Conservation (phyloP, 1,140 invertebrate species). For the Plodia interpunctella region DNA sequence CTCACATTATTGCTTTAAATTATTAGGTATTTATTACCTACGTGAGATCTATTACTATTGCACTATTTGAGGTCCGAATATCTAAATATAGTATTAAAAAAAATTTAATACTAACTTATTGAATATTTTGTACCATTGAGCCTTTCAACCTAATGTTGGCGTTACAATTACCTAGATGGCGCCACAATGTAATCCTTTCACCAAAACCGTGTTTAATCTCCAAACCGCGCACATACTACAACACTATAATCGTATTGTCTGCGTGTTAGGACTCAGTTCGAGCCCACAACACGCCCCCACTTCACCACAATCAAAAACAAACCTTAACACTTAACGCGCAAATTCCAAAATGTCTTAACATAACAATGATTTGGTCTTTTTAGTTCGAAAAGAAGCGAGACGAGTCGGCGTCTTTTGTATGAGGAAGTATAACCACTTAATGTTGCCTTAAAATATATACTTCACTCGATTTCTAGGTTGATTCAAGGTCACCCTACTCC, state of each 20-base stretch:
- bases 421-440: slow-evolving; percentile 50
- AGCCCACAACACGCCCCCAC: slow-evolving; percentile 55
- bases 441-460: slow-evolving; percentile 61
- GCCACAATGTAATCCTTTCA: not conserved
- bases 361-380: slow-evolving; percentile 14
- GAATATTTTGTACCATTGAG: no score
- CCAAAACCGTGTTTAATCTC: not conserved
- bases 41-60: no score
- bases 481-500: slow-evolving; percentile 40
- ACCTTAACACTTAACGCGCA: slow-evolving; percentile 15
- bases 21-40: no score
- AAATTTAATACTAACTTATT: no score
- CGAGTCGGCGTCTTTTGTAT: slow-evolving; percentile 45
- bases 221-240: slow-evolving; percentile 34
- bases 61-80: no score
- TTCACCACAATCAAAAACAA: slow-evolving; percentile 14
- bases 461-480: slow-evolving; percentile 35
- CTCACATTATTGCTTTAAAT: no score
- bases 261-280: slow-evolving; percentile 57
- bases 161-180: no score
- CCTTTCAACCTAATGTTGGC: no score
- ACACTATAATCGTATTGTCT: slow-evolving; percentile 65
- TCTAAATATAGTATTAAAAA: no score
- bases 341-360: slow-evolving; percentile 5
- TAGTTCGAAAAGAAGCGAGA: slow-evolving; percentile 26